phyloP scores from a whole-genome alignment of 2,113 vertebrate genomes.

The Ibidorhyncha struthersii region DNA sequence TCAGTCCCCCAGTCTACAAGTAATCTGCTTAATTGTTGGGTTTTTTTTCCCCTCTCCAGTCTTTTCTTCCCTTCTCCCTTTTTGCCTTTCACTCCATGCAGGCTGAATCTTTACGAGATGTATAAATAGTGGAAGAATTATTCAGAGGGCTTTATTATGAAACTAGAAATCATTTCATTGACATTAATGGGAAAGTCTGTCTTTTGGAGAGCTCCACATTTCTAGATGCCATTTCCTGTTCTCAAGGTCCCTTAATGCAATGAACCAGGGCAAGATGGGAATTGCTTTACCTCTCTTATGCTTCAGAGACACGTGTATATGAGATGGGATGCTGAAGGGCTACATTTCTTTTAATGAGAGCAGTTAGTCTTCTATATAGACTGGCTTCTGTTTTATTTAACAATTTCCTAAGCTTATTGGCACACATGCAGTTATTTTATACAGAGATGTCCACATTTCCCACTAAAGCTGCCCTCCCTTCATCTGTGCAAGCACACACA shows the following conservation, averaged over 20 bases:
- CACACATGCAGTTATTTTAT: background rate
- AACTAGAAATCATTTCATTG: constrained; percentile 62
- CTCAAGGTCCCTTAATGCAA: constrained; percentile 54
- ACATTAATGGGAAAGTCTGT: constrained; percentile 73
- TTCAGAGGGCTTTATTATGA: constrained; percentile 50
- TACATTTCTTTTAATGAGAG: background rate
- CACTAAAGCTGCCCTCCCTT: background rate
- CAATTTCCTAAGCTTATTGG: background rate
- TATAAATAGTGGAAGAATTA: constrained; percentile 61
- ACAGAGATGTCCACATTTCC: background rate
- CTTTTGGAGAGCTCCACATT: constrained; percentile 67
- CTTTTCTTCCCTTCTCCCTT: background rate
- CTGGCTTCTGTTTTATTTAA: background rate
- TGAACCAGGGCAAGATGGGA: background rate
- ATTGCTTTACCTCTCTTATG: background rate
- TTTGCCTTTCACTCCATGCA: background rate
- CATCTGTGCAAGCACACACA: background rate
- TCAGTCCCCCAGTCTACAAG: background rate
- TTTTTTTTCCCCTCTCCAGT: background rate
- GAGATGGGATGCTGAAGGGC: background rate
- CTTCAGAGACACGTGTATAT: background rate
- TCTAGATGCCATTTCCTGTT: constrained; percentile 49
- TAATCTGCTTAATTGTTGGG: background rate
- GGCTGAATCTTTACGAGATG: constrained; percentile 26
- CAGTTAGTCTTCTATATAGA: background rate